A percentile compares a stretch with the other conserved stretches of the same genome.
Conservation (phyloP, 1,140 invertebrate genomes). For the Bombus impatiens region DNA sequence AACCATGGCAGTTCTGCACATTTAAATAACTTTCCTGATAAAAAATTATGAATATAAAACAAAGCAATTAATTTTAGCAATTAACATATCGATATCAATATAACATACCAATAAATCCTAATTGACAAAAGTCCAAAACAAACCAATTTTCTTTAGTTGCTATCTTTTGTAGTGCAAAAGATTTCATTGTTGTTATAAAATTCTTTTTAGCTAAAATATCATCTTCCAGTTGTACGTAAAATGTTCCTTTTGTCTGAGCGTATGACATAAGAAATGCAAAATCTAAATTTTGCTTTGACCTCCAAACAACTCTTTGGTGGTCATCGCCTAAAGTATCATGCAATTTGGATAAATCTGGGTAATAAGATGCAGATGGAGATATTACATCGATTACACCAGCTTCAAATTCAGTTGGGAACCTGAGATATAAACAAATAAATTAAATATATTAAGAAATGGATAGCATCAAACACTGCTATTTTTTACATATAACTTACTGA, state of each 20-base stretch:
- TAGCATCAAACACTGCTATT: not conserved
- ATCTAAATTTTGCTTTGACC: conserved; percentile 98
- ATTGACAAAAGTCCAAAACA: conserved; percentile 96
- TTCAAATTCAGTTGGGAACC: conserved; percentile 90
- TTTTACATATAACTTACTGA: conserved; percentile 84
- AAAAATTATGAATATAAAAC: conserved; percentile 17
- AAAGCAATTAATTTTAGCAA: not conserved
- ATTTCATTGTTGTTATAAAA: conserved; percentile 94
- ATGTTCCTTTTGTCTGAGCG: conserved; percentile 90
- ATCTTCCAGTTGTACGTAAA: conserved; percentile 96
- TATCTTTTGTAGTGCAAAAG: conserved; percentile 92
- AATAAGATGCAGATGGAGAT: conserved; percentile 92
- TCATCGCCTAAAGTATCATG: conserved; percentile 93
- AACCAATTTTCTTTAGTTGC: conserved; percentile 92
- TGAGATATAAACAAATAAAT: conserved; percentile 72
- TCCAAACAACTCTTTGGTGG: conserved; percentile 94
- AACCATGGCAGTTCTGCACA: conserved; percentile 93
- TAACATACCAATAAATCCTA: conserved; percentile 92
- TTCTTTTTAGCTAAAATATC: conserved; percentile 95
- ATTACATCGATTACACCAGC: conserved; percentile 95
- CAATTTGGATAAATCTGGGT: conserved; percentile 92
- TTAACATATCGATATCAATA: not conserved
- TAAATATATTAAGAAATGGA: conserved; percentile 20
- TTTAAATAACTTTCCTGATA: conserved; percentile 95
- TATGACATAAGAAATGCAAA: conserved; percentile 98